Evolutionary conservation across 1,140 invertebrate species (phyloP).

Genomic region (Physella acuta): DNA sequence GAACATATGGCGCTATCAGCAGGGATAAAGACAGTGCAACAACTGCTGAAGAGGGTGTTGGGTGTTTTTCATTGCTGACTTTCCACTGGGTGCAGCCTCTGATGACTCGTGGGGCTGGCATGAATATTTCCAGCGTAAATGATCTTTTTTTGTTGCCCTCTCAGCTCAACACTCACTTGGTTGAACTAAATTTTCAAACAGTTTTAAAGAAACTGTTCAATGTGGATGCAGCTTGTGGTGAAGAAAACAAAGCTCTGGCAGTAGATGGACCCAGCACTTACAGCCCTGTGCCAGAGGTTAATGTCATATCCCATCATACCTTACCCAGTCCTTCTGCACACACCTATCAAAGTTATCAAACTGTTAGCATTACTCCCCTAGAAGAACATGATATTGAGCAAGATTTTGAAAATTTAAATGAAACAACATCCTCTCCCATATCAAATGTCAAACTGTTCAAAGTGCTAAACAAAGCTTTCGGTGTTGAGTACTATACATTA

Average conservation of each 20-base stretch:
- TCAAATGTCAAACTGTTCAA: conserved; percentile 64
- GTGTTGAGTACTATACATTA: conserved; percentile 82
- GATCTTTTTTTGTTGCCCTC: conserved; percentile 85
- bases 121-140: conserved; percentile 71
- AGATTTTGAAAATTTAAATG: neutral
- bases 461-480: conserved; percentile 81
- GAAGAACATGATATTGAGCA: neutral
- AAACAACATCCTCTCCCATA: neutral
- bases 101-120: conserved; percentile 77
- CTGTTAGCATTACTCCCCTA: neutral
- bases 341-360: neutral
- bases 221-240: neutral
- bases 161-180: conserved; percentile 68
- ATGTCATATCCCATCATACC: neutral
- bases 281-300: neutral
- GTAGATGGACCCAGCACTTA: neutral
- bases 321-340: neutral
- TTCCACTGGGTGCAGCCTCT: conserved; percentile 88
- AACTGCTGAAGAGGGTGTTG: conserved; percentile 76
- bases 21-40: conserved; percentile 73
- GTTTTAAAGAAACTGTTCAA: neutral
- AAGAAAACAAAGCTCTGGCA: neutral
- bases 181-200: conserved; percentile 65
- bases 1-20: conserved; percentile 64
- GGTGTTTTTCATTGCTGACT: conserved; percentile 72